Evolutionary conservation across 2,888 invertebrate species (phyloP).

Genomic region (Tineola bisselliella): DNA sequence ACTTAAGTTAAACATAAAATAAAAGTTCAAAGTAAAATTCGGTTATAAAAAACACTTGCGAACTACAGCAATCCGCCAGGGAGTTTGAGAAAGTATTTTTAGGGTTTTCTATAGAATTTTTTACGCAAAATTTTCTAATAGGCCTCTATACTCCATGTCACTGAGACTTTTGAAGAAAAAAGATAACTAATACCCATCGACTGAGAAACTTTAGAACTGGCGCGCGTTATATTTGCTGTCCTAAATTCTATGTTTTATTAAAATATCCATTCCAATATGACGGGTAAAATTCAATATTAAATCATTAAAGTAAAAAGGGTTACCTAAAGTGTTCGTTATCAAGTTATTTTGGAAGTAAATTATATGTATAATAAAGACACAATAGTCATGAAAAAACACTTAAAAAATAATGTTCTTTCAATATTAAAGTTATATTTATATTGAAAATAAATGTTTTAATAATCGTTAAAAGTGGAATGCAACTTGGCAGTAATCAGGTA

Average conservation of each 20-base stretch:
- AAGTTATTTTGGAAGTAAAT: not conserved
- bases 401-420: not conserved
- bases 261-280: no score
- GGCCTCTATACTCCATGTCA: no score
- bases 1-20: no score
- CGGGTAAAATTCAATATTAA: no score
- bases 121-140: not conserved
- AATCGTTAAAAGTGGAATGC: constrained; percentile 38
- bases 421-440: constrained; percentile 26
- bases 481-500: constrained; percentile 24
- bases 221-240: no score
- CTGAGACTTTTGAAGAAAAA: no score
- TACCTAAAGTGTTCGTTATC: no score
- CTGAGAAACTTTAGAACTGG: no score
- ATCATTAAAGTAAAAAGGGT: no score
- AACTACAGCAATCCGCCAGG: not conserved
- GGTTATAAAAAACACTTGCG: not conserved
- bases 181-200: no score
- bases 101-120: not conserved
- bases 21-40: not conserved
- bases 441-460: constrained; percentile 45
- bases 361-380: not conserved
- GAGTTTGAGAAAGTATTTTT: not conserved
- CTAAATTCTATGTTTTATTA: no score
- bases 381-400: not conserved